Evolutionary conservation across 2,113 vertebrate genomes (phyloP).

Genomic region (Macroglossus sobrinus): DNA sequence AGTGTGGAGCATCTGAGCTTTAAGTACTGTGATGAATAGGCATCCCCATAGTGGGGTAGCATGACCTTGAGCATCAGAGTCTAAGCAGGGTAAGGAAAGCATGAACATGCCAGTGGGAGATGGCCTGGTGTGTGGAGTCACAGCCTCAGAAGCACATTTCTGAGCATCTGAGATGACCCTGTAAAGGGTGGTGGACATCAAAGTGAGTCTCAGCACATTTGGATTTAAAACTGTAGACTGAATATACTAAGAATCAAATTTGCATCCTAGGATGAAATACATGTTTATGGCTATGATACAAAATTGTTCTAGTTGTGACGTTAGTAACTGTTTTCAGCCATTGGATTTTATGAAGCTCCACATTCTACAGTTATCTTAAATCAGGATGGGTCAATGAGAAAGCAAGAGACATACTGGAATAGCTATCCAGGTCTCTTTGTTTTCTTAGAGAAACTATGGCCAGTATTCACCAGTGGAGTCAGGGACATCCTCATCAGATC

Average conservation of each 20-base stretch:
- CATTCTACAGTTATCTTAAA: not conserved
- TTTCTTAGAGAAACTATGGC: not conserved
- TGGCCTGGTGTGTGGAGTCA: not conserved
- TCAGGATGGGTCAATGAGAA: not conserved
- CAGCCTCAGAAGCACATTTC: not conserved
- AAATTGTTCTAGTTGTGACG: not conserved
- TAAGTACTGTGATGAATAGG: not conserved
- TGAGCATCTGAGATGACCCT: not conserved
- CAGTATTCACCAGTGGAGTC: not conserved
- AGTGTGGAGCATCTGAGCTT: not conserved
- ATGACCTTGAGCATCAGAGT: not conserved
- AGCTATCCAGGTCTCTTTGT: not conserved
- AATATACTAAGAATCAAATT: not conserved
- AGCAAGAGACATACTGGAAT: not conserved
- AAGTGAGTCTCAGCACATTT: not conserved
- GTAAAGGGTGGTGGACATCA: not conserved
- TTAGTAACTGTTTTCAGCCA: not conserved
- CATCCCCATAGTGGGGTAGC: not conserved
- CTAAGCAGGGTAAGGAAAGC: not conserved
- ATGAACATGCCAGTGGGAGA: accelerated
- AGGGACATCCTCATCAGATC: not conserved
- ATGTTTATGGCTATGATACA: not conserved
- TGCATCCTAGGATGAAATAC: not conserved
- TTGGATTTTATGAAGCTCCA: not conserved
- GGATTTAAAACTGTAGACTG: not conserved